These are phyloP conservation scores for Stichodactyla helianthus DNA, from an alignment of 64 coral and sea anemone species.

Conservation along the genomic window DNA sequence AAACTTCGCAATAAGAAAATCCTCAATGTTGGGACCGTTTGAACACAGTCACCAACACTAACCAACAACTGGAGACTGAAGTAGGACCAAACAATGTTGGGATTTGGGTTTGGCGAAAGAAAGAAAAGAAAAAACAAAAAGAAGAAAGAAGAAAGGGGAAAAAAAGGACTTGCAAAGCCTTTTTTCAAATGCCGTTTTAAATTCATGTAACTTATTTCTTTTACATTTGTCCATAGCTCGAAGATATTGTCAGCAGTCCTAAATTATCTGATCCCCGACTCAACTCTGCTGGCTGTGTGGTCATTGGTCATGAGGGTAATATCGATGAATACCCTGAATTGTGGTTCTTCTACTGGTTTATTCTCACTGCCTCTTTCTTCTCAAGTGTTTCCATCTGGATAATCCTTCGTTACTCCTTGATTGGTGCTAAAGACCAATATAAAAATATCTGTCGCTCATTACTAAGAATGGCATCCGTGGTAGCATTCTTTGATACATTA, in stretches of 20 bases:
- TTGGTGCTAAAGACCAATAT: too few relatives aligned
- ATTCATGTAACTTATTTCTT: not conserved
- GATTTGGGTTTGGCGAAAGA: too few relatives aligned
- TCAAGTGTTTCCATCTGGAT: not conserved
- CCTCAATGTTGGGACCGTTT: too few relatives aligned
- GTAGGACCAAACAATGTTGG: too few relatives aligned
- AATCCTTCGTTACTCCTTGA: not conserved
- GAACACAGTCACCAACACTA: too few relatives aligned
- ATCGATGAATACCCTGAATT: conserved; percentile 16
- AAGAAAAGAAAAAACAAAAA: not conserved
- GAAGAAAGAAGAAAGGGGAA: not conserved
- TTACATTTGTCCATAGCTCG: conserved; percentile 32
- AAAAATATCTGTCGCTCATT: not conserved
- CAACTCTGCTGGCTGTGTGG: conserved; percentile 59
- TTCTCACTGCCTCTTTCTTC: not conserved
- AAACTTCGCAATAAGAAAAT: too few relatives aligned
- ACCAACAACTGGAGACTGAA: too few relatives aligned
- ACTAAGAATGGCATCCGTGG: not conserved
- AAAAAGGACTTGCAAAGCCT: too few relatives aligned
- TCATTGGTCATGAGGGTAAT: conserved; percentile 30
- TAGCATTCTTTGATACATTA: not conserved
- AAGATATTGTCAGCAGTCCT: conserved; percentile 57
- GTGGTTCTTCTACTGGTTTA: conserved; percentile 26
- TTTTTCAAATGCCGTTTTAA: not conserved
- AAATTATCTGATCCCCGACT: conserved; percentile 24